Evolutionary conservation across 2,113 vertebrate genomes (phyloP), one percentile per base, ranked within the genome.

Genomic region (Lasiurus cinereus): DNA sequence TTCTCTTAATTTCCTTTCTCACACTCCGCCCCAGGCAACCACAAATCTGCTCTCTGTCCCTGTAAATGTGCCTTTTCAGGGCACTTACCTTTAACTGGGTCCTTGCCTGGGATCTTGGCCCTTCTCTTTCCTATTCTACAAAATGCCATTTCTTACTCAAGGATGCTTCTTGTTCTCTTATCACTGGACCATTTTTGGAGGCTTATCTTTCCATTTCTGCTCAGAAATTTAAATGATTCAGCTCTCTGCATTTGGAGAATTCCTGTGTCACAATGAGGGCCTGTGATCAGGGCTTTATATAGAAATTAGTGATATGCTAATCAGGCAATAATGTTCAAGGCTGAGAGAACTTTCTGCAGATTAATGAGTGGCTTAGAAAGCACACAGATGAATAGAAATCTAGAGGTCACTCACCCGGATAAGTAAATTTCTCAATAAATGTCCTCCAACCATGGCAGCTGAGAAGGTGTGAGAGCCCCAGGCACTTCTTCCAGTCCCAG

Each of bases 271-370:
- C 19, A 54, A 16, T 56, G 87, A 72, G 70, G 79, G 88, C 93
- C 52, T 43, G 52, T 97, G 94, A 96, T 62, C 83, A 43, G 39
- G 77, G 36, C 56, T 76, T 94, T 76, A 78, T 88, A 89, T n/a
- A 50, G 56, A 95, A 96, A 95, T 96, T 94, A 95, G 96, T 91
- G 93, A 92, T 89, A 97, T 96, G 96, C 91, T 95, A 96, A 97
- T 95, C 74, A 92, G 94, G 79, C 54, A 91, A 48, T 83, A 85
- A 94, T 89, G 83, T 91, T 73, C 69, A 74, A 91, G 79, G 56
- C 46, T 88, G 43, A 82, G 73, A 85, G 88, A 92, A 46, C 21
- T 52, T 85, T 69, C 78, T 77, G 48, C 50, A 74, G 90, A 59
- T 96, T 97, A 97, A 96, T 83, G 62, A 96, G 70, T 19, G 46